Percentiles rank a stretch among this genome's conserved stretches.
Conservation (phyloP, 2,797 vertebrate genomes). For the Neosilurus hyrtlii region DNA sequence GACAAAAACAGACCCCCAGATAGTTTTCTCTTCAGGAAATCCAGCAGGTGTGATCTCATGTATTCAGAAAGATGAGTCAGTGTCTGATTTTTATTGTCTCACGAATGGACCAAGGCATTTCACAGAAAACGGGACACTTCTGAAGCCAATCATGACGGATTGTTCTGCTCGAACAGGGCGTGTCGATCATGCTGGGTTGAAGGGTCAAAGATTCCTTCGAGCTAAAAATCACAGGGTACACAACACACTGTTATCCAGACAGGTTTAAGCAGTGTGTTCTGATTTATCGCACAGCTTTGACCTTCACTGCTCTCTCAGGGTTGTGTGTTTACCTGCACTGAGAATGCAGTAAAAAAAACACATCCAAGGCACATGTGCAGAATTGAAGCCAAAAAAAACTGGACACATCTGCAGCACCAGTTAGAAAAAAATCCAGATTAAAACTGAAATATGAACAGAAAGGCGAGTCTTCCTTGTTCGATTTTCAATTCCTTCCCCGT, state of each 20-base stretch:
- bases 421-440: too few relatives aligned
- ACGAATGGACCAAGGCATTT: neutral
- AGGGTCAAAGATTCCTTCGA: conserved; percentile 2
- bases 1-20: neutral
- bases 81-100: neutral
- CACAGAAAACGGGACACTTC: neutral
- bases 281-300: neutral
- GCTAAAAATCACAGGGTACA: neutral
- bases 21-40: neutral
- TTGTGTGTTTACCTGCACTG: neutral
- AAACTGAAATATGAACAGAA: too few relatives aligned
- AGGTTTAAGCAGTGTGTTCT: neutral
- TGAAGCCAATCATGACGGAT: conserved; percentile 1
- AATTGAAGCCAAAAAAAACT: neutral
- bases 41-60: neutral
- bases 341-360: neutral
- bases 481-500: too few relatives aligned
- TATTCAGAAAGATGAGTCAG: neutral
- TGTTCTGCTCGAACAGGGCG: neutral
- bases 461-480: too few relatives aligned
- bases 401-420: too few relatives aligned
- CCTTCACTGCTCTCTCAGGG: neutral
- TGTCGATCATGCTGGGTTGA: neutral
- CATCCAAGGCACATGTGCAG: too few relatives aligned
- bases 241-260: neutral